Base-by-base conservation (phyloP, 2,888 invertebrate genomes). In the Rhimphoctona megacephalus region DNA sequence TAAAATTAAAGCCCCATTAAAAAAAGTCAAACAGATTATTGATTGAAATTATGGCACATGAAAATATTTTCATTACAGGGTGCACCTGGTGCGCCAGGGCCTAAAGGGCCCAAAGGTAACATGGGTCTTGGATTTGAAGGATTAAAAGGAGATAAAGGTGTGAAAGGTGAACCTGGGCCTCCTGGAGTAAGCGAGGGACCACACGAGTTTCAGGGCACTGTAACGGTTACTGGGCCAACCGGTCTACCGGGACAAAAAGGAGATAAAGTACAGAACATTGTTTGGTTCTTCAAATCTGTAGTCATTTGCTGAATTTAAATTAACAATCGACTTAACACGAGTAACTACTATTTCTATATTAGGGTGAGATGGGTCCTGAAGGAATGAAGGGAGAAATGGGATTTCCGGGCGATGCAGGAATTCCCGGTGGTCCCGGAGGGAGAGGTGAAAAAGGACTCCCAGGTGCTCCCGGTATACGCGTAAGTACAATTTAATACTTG, bases 361-460 rank as follows among this genome's bases (percentile, higher is more conserved):
- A 94, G 94, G 94, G 94, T 74, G 93, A 94, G 11, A 81, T 82
- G 61, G 94, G 94, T 49, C 91, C 92, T 1, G 95, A 95, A 87
- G 97, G 98, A 49, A 95, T 95, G 77, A 96, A 96, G 90, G 98
- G 98, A 83, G 96, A 97, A 85, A 95, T 95, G 5, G 98, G 98
- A 36, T 94, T 95, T 0, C 95, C 96, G 87, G 98, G 98, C 79
- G 96, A 96, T 89, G 95, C 96, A 89, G 98, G 98, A 66, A 92
- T 95, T 80, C 93, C 96, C 19, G 97, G 97, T 66, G 93, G 94
- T 83, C 89, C 94, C 76, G 97, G 97, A 76, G 94, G 95, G 89
- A 97, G 97, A 93, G 98, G 98, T 90, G 98, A 98, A 95, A 99
- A 98, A 92, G 99, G 99, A 89, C 95, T 98, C 88, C 96, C 96